phyloP scores from a whole-genome alignment of 2,888 invertebrate genomes.

The Drosophila limbata region DNA sequence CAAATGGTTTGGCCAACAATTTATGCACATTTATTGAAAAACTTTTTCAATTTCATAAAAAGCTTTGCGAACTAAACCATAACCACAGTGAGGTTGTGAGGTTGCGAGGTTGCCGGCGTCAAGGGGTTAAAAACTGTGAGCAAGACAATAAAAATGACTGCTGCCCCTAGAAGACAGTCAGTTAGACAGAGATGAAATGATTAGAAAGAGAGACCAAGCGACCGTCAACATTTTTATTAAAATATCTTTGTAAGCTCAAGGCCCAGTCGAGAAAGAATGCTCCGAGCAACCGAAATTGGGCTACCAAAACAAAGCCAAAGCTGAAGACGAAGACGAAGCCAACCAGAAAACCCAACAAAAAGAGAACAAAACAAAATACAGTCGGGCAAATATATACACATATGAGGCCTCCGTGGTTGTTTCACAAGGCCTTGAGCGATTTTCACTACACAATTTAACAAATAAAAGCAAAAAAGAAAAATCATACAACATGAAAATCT shows the following conservation, averaged over 20 bases:
- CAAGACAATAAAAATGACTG: slow-evolving; percentile 64
- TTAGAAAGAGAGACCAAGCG: background rate
- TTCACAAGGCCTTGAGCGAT: slow-evolving; percentile 67
- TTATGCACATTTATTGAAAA: slow-evolving; percentile 81
- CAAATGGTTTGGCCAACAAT: slow-evolving; percentile 38
- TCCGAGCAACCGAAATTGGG: slow-evolving; percentile 74
- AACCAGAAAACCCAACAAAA: slow-evolving; percentile 50
- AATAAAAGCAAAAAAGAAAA: slow-evolving; percentile 66
- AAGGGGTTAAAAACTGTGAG: slow-evolving; percentile 65
- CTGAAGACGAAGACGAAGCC: slow-evolving; percentile 58
- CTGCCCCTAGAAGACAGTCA: slow-evolving; percentile 10
- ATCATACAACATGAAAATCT: slow-evolving; percentile 63
- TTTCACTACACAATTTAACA: slow-evolving; percentile 79
- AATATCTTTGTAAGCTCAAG: slow-evolving; percentile 56
- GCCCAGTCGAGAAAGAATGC: slow-evolving; percentile 50
- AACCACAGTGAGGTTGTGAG: slow-evolving; percentile 6
- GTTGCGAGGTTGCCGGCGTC: slow-evolving; percentile 26
- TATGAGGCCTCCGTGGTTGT: slow-evolving; percentile 38
- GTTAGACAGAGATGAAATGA: background rate
- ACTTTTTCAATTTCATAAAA: slow-evolving; percentile 82
- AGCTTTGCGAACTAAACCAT: slow-evolving; percentile 63
- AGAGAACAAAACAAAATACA: slow-evolving; percentile 30
- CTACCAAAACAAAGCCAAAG: slow-evolving; percentile 72
- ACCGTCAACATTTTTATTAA: slow-evolving; percentile 62
- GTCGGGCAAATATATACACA: slow-evolving; percentile 28